Conservation (phyloP, 1,140 invertebrate genomes). For the Papilio aristodemus region DNA sequence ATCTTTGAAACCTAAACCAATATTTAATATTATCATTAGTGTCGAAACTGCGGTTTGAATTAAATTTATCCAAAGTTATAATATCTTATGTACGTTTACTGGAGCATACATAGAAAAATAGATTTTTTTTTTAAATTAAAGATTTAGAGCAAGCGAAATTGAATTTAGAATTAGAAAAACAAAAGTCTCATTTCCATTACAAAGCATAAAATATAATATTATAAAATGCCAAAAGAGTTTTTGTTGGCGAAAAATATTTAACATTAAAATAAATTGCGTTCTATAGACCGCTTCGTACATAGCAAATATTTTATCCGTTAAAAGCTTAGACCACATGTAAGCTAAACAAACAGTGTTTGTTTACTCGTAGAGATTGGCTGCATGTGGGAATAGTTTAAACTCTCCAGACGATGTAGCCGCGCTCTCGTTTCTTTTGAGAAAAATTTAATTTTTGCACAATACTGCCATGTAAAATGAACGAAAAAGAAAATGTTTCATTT, state of each 20-base stretch:
- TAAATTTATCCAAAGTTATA: too few species aligned
- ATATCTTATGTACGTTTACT: too few species aligned
- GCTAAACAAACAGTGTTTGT: slow-evolving; percentile 26
- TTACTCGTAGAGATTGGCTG: slow-evolving; percentile 18
- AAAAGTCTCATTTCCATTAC: too few species aligned
- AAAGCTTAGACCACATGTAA: slow-evolving; percentile 29
- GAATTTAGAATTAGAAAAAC: too few species aligned
- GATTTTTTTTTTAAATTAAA: too few species aligned
- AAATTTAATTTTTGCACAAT: slow-evolving; percentile 13
- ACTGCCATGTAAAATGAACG: not conserved
- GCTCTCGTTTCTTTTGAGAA: slow-evolving; percentile 8
- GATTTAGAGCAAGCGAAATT: too few species aligned
- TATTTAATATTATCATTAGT: too few species aligned
- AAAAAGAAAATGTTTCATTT: not conserved
- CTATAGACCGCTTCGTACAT: slow-evolving; percentile 4
- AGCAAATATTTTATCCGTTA: slow-evolving; percentile 28
- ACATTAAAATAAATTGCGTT: slow-evolving; percentile 24
- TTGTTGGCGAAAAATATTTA: not conserved
- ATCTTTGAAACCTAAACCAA: too few species aligned
- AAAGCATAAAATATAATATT: not conserved
- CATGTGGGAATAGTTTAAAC: slow-evolving; percentile 19
- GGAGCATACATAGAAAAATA: too few species aligned
- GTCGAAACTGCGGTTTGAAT: too few species aligned
- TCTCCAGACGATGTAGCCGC: not conserved
- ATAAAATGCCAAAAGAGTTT: not conserved